Conservation (phyloP, 2,797 vertebrate species). For the Phalanger gymnotis region DNA sequence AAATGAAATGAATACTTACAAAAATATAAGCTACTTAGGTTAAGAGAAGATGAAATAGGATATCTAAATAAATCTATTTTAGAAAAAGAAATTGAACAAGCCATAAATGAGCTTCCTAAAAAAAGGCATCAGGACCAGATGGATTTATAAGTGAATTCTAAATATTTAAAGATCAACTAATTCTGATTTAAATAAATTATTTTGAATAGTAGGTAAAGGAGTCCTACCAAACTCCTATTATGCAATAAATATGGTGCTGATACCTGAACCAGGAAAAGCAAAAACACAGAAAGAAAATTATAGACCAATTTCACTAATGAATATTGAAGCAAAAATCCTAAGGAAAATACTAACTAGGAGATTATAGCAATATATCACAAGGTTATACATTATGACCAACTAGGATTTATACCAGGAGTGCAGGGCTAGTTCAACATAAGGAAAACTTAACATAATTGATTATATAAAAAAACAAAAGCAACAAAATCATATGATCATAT, state of each 20-base stretch:
- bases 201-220: background rate
- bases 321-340: background rate
- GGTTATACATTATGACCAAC: background rate
- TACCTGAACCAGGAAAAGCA: background rate
- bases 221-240: background rate
- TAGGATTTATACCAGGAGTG: background rate
- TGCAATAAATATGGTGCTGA: background rate
- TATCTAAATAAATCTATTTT: background rate
- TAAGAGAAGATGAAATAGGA: background rate
- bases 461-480: too few relatives aligned
- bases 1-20: background rate
- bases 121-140: too few relatives aligned
- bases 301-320: background rate
- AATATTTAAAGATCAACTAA: background rate
- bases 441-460: too few relatives aligned
- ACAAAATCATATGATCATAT: background rate
- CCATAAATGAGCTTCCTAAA: background rate
- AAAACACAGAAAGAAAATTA: background rate
- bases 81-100: background rate
- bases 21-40: background rate
- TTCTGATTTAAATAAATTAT: background rate
- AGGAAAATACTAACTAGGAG: background rate
- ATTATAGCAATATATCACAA: background rate
- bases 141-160: background rate
- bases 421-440: background rate